Evolutionary conservation across 2,888 invertebrate genomes (phyloP).

Genomic region (Ashinkailepas kermadecensis): DNA sequence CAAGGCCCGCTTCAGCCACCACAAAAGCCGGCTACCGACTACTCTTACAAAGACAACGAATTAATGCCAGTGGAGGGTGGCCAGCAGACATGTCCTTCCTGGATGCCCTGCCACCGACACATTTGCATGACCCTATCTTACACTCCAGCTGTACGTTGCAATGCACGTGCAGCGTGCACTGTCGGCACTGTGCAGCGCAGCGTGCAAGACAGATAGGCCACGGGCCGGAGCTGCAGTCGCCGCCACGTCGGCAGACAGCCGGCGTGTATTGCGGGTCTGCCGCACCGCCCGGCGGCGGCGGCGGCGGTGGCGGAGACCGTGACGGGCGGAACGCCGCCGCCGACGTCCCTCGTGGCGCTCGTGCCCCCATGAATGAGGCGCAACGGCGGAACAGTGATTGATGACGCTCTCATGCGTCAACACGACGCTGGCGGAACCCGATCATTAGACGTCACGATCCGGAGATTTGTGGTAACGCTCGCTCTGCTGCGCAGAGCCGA

Average conservation of each 20-base stretch:
- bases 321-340: background rate
- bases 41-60: no score
- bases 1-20: no score
- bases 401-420: background rate
- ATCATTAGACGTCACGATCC: background rate
- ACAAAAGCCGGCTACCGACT: no score
- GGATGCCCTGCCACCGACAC: no score
- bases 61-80: no score
- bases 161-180: no score
- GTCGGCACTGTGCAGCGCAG: no score
- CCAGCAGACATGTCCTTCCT: no score
- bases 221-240: no score
- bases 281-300: background rate
- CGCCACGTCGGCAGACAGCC: background rate
- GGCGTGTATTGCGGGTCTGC: background rate
- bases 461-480: background rate
- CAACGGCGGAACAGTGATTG: background rate
- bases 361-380: background rate
- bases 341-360: background rate
- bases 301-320: background rate
- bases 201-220: no score
- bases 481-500: background rate
- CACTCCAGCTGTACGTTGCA: no score
- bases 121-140: no score
- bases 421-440: background rate